Evolutionary conservation across 2,888 invertebrate genomes (phyloP), one percentile per base, ranked within the genome.

Genomic region (Oscheius myriophilus): DNA sequence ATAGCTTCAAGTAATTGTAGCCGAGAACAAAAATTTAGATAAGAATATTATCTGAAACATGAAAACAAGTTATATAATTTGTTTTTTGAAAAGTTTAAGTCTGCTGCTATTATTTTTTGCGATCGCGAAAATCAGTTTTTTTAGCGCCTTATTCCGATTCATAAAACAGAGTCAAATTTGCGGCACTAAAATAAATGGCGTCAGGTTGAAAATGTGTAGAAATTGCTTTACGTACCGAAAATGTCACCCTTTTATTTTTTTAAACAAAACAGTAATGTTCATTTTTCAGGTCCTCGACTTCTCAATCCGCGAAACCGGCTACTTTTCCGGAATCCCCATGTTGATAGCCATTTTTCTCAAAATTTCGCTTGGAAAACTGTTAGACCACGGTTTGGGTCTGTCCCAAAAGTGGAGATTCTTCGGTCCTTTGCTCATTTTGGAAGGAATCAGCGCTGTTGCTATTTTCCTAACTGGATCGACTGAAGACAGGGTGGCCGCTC

Each of bases 281-380:
- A 2, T 21, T 33, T 26, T 67, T 26, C n/a, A 70, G 69, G 71
- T 75, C 9, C 69, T 77, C 0, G 70, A 73, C 52, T 77, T 67
- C 49, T 59, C 73, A 0, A 71, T 77, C 18, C 58, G 75, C 63
- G 71, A 77, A 55, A 77, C 77, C 46, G 77, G 77, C 51, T 77
- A 73, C 39, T 77, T 77, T 52, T 75, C 77, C 1, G 77, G 71
- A 2, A 77, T 77, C 39, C 77, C 77, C 23, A 75, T 73, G 57
- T 33, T 77, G 7, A 45, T 73, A 0, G 77, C 75, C 0, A 75
- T 77, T 53, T 57, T 77, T 49, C 71, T 77, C 55, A 77, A 77
- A 26, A 66, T 77, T 51, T 70, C 66, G 11, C 52, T 73, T 21
- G 77, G 77, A 52, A 65, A 71, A 53, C 51, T 65, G 2, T 25